A percentile compares a stretch with the other conserved stretches of the same genome.
Evolutionary conservation across 2,888 invertebrate species (phyloP).

Genomic region (Noctua fimbriata): DNA sequence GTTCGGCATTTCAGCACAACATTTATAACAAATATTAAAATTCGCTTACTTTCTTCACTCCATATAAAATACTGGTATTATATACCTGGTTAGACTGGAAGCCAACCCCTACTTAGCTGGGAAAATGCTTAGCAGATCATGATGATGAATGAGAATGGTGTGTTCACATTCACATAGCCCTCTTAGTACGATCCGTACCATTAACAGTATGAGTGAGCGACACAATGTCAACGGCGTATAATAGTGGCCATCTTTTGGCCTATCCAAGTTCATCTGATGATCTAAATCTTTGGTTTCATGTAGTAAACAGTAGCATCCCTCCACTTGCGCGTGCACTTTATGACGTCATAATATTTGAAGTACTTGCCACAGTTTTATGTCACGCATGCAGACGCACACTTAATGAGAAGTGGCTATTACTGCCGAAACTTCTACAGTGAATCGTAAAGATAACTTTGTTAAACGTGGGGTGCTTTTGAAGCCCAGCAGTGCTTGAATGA

Average conservation of each 20-base stretch:
- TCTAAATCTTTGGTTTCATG: not conserved
- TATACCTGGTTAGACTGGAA: not conserved
- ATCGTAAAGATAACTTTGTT: slow-evolving; percentile 50
- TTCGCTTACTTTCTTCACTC: not conserved
- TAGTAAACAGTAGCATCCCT: slow-evolving; percentile 37
- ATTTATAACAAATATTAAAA: not conserved
- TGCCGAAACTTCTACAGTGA: slow-evolving; percentile 24
- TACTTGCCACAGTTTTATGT: slow-evolving; percentile 40
- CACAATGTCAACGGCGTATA: not conserved
- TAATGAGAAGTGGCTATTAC: slow-evolving; percentile 59
- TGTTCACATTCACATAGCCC: not conserved
- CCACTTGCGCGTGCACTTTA: slow-evolving; percentile 55
- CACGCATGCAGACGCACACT: slow-evolving; percentile 59
- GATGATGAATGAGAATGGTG: not conserved
- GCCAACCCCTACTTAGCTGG: not conserved
- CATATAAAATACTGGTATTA: not conserved
- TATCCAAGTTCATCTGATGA: not conserved
- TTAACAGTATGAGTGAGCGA: not conserved
- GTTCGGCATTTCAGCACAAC: slow-evolving; percentile 8
- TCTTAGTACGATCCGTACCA: not conserved
- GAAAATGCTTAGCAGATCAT: not conserved
- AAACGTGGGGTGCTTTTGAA: slow-evolving; percentile 27
- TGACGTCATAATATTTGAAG: slow-evolving; percentile 57
- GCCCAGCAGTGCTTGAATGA: not conserved
- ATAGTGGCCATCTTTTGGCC: not conserved